Evolutionary conservation across 2,797 vertebrate species (phyloP).

Genomic region (Trachops cirrhosus): DNA sequence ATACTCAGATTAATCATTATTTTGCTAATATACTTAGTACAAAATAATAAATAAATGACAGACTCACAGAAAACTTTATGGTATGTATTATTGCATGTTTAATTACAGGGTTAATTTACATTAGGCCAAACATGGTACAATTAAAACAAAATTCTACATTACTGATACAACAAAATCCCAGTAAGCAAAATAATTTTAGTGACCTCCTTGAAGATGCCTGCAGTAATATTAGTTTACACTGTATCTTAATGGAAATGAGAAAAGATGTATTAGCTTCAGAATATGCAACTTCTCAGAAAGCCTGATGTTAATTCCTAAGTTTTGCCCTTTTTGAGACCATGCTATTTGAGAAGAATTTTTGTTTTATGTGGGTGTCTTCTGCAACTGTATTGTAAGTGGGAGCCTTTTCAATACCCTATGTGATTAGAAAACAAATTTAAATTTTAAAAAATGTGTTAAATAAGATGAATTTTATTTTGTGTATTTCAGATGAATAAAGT

Average conservation of each 20-base stretch:
- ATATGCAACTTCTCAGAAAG: neutral
- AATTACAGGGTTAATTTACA: conserved; percentile 44
- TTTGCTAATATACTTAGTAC: conserved; percentile 17
- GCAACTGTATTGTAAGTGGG: neutral
- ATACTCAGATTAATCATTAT: conserved; percentile 40
- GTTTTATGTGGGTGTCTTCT: neutral
- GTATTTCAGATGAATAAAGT: neutral
- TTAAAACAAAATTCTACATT: conserved; percentile 34
- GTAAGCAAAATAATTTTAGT: neutral
- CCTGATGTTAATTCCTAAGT: neutral
- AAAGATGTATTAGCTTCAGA: neutral
- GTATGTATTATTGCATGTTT: neutral
- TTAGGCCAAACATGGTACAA: neutral
- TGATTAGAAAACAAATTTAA: conserved; percentile 16
- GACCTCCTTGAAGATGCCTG: neutral
- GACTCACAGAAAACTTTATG: conserved; percentile 25
- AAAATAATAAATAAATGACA: conserved; percentile 32
- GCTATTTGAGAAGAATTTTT: conserved; percentile 12
- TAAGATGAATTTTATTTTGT: neutral
- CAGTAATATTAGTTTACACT: neutral
- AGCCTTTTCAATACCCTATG: neutral
- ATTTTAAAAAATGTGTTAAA: neutral
- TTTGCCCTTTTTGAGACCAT: neutral
- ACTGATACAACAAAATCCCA: neutral
- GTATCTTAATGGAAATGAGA: neutral